Conservation (phyloP, 2,888 invertebrate species). For the Theretra japonica region DNA sequence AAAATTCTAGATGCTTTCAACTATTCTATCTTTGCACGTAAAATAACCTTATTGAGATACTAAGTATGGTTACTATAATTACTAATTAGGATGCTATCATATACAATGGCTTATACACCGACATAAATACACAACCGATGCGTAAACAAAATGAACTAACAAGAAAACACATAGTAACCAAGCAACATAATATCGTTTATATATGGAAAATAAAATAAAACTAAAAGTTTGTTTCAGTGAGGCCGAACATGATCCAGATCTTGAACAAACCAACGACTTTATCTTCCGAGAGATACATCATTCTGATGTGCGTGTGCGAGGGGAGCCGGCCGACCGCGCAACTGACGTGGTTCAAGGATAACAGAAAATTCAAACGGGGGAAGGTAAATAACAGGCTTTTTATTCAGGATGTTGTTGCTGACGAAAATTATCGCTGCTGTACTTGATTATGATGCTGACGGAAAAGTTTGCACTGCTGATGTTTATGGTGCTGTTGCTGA, state of each 20-base stretch:
- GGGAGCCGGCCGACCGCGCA: constrained; percentile 95
- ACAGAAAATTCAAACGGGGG: constrained; percentile 89
- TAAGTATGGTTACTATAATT: no score
- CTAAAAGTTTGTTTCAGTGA: constrained; percentile 85
- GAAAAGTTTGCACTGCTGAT: no score
- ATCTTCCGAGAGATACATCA: constrained; percentile 91
- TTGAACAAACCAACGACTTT: constrained; percentile 90
- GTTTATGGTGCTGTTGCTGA: no score
- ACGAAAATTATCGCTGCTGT: neutral
- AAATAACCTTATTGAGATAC: no score
- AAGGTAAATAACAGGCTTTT: constrained; percentile 83
- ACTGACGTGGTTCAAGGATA: constrained; percentile 93
- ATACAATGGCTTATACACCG: no score
- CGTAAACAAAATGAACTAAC: no score
- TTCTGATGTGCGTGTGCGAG: constrained; percentile 91
- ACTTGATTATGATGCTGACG: no score
- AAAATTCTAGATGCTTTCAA: no score
- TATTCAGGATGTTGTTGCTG: neutral
- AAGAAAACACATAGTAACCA: neutral
- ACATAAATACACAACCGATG: no score
- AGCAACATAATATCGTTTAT: neutral
- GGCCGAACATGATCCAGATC: constrained; percentile 91
- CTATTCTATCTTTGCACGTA: no score
- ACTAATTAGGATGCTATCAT: no score
- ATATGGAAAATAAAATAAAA: neutral